Percentiles rank a stretch among this genome's conserved stretches.
Evolutionary conservation across 2,797 vertebrate genomes (phyloP).

Genomic region (Allochrocebus solatus): DNA sequence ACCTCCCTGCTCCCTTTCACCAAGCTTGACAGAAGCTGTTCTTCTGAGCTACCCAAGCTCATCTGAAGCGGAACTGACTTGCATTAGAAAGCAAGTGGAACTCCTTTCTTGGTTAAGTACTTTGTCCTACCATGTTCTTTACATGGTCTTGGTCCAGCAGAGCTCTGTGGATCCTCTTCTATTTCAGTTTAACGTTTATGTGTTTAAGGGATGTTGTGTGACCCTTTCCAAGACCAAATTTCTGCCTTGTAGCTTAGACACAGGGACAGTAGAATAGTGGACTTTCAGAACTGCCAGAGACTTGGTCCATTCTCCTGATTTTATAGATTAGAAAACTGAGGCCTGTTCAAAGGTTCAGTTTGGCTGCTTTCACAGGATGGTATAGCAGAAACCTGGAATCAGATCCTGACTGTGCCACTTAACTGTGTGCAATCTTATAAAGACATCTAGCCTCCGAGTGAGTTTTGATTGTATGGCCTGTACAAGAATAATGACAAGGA

Average conservation of each 20-base stretch:
- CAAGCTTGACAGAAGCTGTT: neutral
- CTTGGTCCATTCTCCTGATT: neutral
- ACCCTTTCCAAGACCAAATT: neutral
- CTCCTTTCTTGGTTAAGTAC: neutral
- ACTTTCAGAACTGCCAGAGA: neutral
- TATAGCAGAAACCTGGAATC: neutral
- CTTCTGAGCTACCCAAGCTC: neutral
- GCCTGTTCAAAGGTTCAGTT: neutral
- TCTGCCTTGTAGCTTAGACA: neutral
- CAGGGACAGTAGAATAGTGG: neutral
- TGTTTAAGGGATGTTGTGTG: neutral
- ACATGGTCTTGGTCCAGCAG: neutral
- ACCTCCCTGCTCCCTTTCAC: neutral
- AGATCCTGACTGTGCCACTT: neutral
- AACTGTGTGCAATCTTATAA: neutral
- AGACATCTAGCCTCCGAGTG: neutral
- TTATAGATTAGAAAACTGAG: neutral
- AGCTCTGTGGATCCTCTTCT: neutral
- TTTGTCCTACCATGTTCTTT: neutral
- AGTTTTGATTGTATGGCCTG: neutral
- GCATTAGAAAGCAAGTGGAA: neutral
- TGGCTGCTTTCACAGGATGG: neutral
- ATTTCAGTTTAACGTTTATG: neutral
- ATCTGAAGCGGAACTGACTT: neutral
- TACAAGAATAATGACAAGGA: neutral